Base-by-base conservation (phyloP, 2,888 invertebrate species). In the Lasioglossum malachurum region DNA sequence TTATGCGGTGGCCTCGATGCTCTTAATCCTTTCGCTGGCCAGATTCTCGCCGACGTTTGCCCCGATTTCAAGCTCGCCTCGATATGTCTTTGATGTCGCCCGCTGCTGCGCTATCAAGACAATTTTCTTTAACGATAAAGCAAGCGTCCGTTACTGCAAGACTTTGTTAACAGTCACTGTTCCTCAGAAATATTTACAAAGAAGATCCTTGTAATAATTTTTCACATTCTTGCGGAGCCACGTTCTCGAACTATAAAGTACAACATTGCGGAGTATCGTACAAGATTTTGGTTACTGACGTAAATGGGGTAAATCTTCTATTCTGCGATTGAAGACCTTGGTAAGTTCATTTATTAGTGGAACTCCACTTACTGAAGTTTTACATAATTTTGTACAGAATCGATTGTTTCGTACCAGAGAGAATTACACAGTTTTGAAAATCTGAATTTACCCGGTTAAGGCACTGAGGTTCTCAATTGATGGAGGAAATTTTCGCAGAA, bases 21-120 rank as follows among this genome's bases (percentile, higher is more conserved):
- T 46, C 49, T 80, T 71, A 53, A 80, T 83, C 31, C 80, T 80
- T 35, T 80, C 31, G 41, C 80, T 76, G 60, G 14, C 49, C 67
- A 49, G 64, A 81, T 83, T 76, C 49, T 72, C n/a, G 7, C 31
- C 60, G 23, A 46, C 53, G 69, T 44, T 35, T 60, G 60, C 10
- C 60, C 71, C n/a, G 31, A 19, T 31, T 71, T 31, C 44, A 27
- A 27, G 23, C 23, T 35, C 16, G 44, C 23, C 46, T 82, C 67
- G 23, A 8, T 23, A 12, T 2, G 8, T 69, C 69, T 35, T 67
- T 31, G 16, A 67, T 35, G 35, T 67, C 35, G 31, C 5, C 16
- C 31, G 27, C 60, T 64, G 60, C 67, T 19, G 67, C 19, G 31
- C 7, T 19, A 7, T 0, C 35, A 67, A 67, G 27, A 35, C 16